phyloP scores from a whole-genome alignment of 2,888 invertebrate species.

The Epinotia demarniana region DNA sequence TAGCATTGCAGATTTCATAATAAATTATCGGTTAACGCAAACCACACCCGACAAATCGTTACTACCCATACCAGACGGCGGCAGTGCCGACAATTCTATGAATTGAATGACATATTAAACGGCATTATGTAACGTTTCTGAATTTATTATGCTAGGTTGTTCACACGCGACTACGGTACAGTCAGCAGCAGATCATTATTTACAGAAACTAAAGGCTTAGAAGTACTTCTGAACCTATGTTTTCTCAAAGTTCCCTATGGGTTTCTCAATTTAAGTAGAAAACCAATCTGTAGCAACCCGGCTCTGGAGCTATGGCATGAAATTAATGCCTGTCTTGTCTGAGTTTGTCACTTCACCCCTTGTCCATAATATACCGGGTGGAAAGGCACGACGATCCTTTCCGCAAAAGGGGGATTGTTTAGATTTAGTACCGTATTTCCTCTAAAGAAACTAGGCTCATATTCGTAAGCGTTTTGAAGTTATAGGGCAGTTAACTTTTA shows the following conservation, averaged over 20 bases:
- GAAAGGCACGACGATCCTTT: too few relatives aligned
- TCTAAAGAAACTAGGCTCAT: too few relatives aligned
- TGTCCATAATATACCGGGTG: not conserved
- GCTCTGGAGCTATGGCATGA: not conserved
- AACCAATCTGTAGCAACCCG: not conserved
- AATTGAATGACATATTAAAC: conserved; percentile 9
- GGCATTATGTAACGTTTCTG: conserved; percentile 16
- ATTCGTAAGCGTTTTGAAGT: too few relatives aligned
- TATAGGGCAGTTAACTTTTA: too few relatives aligned
- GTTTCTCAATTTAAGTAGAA: not conserved
- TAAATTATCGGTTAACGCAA: not conserved
- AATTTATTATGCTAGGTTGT: conserved; percentile 11
- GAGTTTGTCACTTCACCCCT: not conserved
- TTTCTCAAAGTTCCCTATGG: not conserved
- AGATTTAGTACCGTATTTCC: too few relatives aligned
- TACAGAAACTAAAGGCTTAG: not conserved
- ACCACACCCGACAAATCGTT: not conserved
- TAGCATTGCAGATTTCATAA: not conserved
- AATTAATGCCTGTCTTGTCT: not conserved
- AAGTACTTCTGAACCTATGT: not conserved
- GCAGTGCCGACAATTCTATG: conserved; percentile 8
- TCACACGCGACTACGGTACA: conserved; percentile 1
- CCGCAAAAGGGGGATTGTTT: too few relatives aligned
- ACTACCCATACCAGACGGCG: conserved; percentile 3
- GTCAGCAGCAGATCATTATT: not conserved